These are phyloP conservation scores for Athetis lepigone DNA, from an alignment of 2,888 invertebrate species.

Conservation along the genomic window DNA sequence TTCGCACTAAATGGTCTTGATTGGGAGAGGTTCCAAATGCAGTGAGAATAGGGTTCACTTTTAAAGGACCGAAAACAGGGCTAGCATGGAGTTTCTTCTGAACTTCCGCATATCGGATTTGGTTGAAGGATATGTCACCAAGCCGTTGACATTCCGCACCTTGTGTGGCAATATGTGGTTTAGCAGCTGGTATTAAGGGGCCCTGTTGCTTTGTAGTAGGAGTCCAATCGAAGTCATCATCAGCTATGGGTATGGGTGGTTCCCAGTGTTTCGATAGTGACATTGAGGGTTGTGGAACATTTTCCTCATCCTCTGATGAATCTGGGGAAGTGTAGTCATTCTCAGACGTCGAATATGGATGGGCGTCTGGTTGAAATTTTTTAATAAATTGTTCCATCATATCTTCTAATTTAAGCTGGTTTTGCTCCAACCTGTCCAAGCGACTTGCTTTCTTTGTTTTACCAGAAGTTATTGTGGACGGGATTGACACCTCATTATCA, in stretches of 20 bases:
- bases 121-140: constrained; percentile 13
- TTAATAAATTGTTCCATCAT: too few species aligned
- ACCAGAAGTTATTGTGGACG: constrained; percentile 14
- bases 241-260: background rate
- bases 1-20: constrained; percentile 4
- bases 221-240: constrained; percentile 1
- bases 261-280: constrained; percentile 1
- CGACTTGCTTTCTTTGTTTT: constrained; percentile 2
- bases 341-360: background rate
- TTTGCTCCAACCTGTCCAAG: background rate
- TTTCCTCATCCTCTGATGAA: background rate
- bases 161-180: constrained; percentile 9
- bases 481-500: background rate
- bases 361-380: background rate
- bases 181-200: background rate
- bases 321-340: background rate
- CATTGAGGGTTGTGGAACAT: constrained; percentile 6
- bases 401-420: constrained; percentile 8
- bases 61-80: constrained; percentile 31
- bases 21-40: background rate
- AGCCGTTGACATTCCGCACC: constrained; percentile 13
- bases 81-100: constrained; percentile 44
- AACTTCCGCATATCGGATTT: constrained; percentile 26
- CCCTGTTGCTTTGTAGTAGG: constrained; percentile 3
- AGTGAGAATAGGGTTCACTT: constrained; percentile 22